Evolutionary conservation across 2,888 invertebrate species (phyloP), one percentile per base, ranked within the genome.

Genomic region (Brenthis ino): DNA sequence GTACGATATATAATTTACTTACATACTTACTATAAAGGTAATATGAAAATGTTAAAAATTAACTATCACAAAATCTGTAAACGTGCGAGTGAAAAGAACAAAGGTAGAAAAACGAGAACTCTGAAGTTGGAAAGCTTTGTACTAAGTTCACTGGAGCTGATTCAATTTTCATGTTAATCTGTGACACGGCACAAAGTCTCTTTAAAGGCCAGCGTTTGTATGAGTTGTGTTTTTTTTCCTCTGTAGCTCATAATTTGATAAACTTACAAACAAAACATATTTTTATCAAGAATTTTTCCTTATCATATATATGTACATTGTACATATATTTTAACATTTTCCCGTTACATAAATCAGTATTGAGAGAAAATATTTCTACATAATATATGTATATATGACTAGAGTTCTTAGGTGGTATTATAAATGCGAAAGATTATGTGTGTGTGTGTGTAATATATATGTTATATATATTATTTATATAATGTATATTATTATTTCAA

Each of bases 91-190:
- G 48, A 60, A 60, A 50, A 50, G 6, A 28, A 5, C 3, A 61
- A 14, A 47, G 24, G 47, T 48, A 43, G 5, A 43, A 56, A 51
- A 50, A 63, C 43, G 6, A 37, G 53, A 79, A 77, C 77, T 77
- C 76, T 74, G 68, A 73, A 79, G 80, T 82, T 76, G 77, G 80
- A 83, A 78, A 79, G 81, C 81, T 82, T 80, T 80, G 80, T 77
- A 72, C 78, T 71, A 75, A 84, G 82, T 85, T 82, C 77, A 70
- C 79, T 79, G 81, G 81, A 80, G 80, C 82, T 85, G 86, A 88
- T 89, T 89, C 85, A 85, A 87, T 89, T 87, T 86, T 82, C 86
- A 87, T 87, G 86, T 87, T 89, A 88, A 89, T 89, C 85, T 81
- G 75, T 76, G 79, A 80, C 79, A 80, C 80, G 82, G 80, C 79